Base-by-base conservation (phyloP, 2,797 vertebrate species). In the Helicolenus hilgendorfi region DNA sequence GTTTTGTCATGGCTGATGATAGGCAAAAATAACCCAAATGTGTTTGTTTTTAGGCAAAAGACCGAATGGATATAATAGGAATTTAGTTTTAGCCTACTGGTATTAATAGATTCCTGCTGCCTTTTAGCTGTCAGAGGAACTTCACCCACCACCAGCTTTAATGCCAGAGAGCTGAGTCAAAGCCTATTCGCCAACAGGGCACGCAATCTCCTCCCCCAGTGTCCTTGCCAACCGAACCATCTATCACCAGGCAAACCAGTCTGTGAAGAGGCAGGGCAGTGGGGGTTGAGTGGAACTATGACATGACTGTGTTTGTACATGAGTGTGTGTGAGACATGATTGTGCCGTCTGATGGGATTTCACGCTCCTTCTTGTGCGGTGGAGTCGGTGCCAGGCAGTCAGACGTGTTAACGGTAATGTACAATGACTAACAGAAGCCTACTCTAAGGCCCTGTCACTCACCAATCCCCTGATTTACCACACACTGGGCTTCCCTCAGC, bases 401-500 rank as follows among this genome's bases (percentile, higher is more conserved):
- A 76, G 64, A 10, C 36, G 35, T 38, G 33, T 86, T 81, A 65
- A 80, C 78, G 22, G 71, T 83, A 82, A 89, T 5, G 59, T 35
- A 70, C 55, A 79, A 75, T 95, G 94, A 96, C 92, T 81, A 91
- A 91, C 84, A 87, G 72, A 75, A 78, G 77, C 67, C 83, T 58
- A 18, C 63, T 86, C 65, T 76, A 72, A 82, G 74, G 45, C 53
- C 29, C 74, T 77, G 82, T 88, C 87, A 89, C 36, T 85, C 81
- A 88, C 70, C 65, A 71, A 14, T 75, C 65, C 31, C 31, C 72
- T 27, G 69, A 86, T 15, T 92, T 92, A 68, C 88, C 89, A 86
- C 92, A 95, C 74, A 49, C 74, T 62, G 85, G 79, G 72, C 7
- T 85, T 83, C 78, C 83, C 86, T 70, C 75, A 45, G 58, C 62